Evolutionary conservation across 2,888 invertebrate genomes (phyloP), one percentile per base, ranked within the genome.

Genomic region (Agrilus biguttatus): DNA sequence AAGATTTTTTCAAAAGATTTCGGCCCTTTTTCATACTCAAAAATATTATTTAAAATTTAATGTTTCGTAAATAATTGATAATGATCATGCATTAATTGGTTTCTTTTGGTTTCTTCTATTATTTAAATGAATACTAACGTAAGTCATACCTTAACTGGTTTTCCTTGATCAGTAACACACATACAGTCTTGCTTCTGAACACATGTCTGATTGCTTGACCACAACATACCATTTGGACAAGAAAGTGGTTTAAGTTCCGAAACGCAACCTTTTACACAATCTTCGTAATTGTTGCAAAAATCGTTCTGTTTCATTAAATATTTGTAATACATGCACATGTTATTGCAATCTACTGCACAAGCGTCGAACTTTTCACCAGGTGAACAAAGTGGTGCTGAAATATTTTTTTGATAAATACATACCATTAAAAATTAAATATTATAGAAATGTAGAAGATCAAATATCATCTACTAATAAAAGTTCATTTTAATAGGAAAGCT

Each of bases 141-240:
- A n/a, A 17, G 34, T 48, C 50, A 52, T 56, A 81, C 81, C 71
- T 79, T 77, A 3, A 87, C 69, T 8, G 77, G 67, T 38, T 71
- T 66, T 17, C 83, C 83, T 13, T 75, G 62, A 12, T 71, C 69
- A 35, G 80, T 75, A 44, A 72, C 69, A 58, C 91, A 92, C 10
- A 83, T 77, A 55, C 91, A 92, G 55, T 87, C 81, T 34, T 75
- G 73, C 12, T 71, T 59, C 0, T 75, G 68, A 2, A 89, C 85
- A 55, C 91, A 92, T 0, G 78, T 80, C 21, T 68, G 60, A 49
- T 73, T 71, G 58, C 89, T 85, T 2, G 83, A 73, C 82, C 86
- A 86, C 40, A 73, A 69, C 49, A 71, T 71, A 2, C 76, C 74
- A 2, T 60, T 53, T 0, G 71, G 72, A 53, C 88, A 88, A 6